Conservation (phyloP, 2,797 vertebrate species). For the Strix occidentalis region DNA sequence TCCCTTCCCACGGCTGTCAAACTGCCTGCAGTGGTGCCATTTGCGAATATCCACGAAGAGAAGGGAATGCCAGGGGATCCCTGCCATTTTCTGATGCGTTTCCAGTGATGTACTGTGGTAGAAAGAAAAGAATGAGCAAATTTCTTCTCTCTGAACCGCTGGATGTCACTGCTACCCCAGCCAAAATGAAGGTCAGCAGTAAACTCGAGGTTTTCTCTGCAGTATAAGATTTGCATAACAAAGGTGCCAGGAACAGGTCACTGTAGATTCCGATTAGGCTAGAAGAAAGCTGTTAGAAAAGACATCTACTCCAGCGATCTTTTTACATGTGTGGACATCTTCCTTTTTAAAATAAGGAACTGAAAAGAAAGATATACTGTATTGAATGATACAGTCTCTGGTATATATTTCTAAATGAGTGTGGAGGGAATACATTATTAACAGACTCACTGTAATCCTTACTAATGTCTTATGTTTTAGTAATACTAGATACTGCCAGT, state of each 20-base stretch:
- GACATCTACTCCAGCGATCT: not conserved
- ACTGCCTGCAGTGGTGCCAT: not conserved
- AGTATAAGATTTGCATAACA: not conserved
- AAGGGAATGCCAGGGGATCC: not conserved
- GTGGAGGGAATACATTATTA: not conserved
- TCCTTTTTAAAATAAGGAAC: not conserved
- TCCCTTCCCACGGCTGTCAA: not conserved
- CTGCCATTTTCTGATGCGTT: not conserved
- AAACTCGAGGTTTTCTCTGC: not conserved
- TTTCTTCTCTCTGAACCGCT: not conserved
- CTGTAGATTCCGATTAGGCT: not conserved
- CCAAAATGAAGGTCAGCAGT: not conserved
- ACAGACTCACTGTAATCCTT: not conserved
- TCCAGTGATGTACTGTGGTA: not conserved
- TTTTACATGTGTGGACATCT: not conserved
- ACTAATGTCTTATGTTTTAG: not conserved
- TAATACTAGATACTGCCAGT: not conserved
- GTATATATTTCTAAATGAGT: not conserved
- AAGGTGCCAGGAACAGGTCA: not conserved
- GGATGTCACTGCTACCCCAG: slow-evolving; percentile 42
- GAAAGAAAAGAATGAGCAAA: not conserved
- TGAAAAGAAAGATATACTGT: not conserved
- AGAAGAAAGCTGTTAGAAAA: not conserved
- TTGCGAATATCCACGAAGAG: not conserved
- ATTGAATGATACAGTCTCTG: not conserved